Evolutionary conservation across 2,888 invertebrate species (phyloP).

Genomic region (Platycnemis pennipes): DNA sequence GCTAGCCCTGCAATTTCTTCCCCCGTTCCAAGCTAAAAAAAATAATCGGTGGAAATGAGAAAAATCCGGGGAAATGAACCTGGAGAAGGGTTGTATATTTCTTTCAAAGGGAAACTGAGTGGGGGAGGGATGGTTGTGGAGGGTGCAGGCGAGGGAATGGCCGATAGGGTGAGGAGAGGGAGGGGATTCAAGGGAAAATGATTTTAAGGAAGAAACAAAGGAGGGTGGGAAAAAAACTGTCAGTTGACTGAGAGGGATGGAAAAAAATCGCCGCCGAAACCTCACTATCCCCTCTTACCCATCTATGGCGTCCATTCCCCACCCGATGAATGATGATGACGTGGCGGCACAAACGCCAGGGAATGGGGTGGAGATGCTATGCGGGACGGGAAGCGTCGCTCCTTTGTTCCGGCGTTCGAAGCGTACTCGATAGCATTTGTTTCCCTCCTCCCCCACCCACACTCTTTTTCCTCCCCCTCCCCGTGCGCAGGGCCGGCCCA

Average conservation of each 20-base stretch:
- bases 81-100: neutral
- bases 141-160: neutral
- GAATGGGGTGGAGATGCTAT: neutral
- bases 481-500: neutral
- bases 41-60: neutral
- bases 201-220: neutral
- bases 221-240: neutral
- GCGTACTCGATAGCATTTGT: constrained; percentile 17
- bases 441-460: neutral
- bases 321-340: neutral
- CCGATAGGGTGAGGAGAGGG: no score
- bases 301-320: neutral
- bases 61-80: neutral
- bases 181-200: neutral
- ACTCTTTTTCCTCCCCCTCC: neutral
- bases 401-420: neutral
- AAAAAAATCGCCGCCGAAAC: neutral
- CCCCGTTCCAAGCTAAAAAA: neutral
- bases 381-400: neutral
- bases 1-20: neutral
- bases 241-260: neutral
- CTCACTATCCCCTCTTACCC: neutral
- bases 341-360: neutral
- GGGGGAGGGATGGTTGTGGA: neutral
- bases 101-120: neutral